Percentiles rank a stretch among this genome's conserved stretches.
phyloP scores from a whole-genome alignment of 1,140 invertebrate genomes.

The Geopemphigus sp. region DNA sequence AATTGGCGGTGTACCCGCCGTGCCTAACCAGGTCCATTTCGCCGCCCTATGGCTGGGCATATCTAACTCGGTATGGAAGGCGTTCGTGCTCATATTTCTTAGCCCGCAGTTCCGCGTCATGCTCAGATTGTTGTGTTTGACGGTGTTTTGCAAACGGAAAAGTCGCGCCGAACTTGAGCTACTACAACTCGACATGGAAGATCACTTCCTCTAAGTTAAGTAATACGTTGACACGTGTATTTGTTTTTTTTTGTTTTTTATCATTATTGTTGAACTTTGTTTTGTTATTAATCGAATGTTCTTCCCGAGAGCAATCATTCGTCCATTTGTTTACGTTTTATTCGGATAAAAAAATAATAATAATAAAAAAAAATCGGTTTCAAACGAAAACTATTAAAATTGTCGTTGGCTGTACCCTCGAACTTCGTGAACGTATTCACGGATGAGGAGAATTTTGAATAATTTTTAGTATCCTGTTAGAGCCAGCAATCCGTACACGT shows the following conservation, averaged over 20 bases:
- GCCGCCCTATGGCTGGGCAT: constrained; percentile 90
- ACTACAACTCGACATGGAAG: constrained; percentile 77
- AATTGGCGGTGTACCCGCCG: constrained; percentile 36
- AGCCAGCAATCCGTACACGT: constrained; percentile 10
- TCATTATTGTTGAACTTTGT: constrained; percentile 43
- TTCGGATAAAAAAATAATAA: constrained; percentile 29
- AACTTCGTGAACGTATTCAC: neutral
- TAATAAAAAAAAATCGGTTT: constrained; percentile 34
- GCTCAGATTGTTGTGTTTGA: constrained; percentile 80
- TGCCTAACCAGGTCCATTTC: constrained; percentile 82
- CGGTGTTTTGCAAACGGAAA: constrained; percentile 80
- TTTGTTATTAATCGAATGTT: constrained; percentile 49
- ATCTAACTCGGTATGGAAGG: constrained; percentile 91
- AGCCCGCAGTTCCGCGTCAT: constrained; percentile 88
- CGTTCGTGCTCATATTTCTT: constrained; percentile 80
- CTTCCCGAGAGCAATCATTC: constrained; percentile 49
- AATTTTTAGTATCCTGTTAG: constrained; percentile 14
- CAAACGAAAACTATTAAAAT: constrained; percentile 28
- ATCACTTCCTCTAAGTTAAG: constrained; percentile 58
- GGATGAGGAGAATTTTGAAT: constrained; percentile 2
- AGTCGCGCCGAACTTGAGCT: constrained; percentile 75
- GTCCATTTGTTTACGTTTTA: constrained; percentile 47
- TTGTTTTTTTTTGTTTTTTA: constrained; percentile 31
- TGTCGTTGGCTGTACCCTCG: constrained; percentile 14
- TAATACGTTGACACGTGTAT: constrained; percentile 10